These are phyloP conservation scores for Cathartes aura DNA, from an alignment of 2,113 vertebrate species.

Conservation along the genomic window DNA sequence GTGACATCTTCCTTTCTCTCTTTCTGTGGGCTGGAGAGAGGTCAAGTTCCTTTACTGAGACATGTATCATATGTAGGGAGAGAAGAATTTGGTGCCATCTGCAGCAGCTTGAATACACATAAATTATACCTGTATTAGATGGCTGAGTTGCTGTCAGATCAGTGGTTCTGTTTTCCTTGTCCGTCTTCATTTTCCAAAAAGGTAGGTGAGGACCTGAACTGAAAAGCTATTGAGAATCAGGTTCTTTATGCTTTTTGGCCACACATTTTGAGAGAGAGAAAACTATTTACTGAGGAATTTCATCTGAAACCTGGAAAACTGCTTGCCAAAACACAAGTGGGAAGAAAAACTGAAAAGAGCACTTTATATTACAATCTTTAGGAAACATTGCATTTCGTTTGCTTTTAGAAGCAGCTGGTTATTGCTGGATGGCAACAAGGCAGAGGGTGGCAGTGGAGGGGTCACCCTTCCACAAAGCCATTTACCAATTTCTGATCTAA, in stretches of 20 bases:
- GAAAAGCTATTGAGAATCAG: not conserved
- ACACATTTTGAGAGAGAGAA: not conserved
- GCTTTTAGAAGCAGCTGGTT: slow-evolving; percentile 8
- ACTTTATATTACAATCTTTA: not conserved
- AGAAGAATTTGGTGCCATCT: not conserved
- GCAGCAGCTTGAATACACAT: not conserved
- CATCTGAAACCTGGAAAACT: not conserved
- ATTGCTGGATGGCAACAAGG: not conserved
- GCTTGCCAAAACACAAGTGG: not conserved
- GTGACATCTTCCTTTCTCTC: not conserved
- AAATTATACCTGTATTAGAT: not conserved
- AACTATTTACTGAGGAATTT: slow-evolving; percentile 28
- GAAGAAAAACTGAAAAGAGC: not conserved
- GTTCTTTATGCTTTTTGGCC: not conserved
- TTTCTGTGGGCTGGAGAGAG: not conserved
- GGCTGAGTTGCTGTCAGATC: not conserved
- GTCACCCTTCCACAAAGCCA: not conserved
- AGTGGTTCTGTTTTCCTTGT: not conserved
- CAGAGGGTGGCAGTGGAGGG: not conserved
- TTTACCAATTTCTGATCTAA: not conserved
- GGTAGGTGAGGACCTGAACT: not conserved
- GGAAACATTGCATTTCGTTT: not conserved
- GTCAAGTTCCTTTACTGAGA: not conserved
- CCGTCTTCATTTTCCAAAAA: slow-evolving; percentile 10
- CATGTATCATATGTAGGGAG: not conserved